phyloP scores from a whole-genome alignment of 1,140 invertebrate genomes.

The Stegodyphus dumicola region DNA sequence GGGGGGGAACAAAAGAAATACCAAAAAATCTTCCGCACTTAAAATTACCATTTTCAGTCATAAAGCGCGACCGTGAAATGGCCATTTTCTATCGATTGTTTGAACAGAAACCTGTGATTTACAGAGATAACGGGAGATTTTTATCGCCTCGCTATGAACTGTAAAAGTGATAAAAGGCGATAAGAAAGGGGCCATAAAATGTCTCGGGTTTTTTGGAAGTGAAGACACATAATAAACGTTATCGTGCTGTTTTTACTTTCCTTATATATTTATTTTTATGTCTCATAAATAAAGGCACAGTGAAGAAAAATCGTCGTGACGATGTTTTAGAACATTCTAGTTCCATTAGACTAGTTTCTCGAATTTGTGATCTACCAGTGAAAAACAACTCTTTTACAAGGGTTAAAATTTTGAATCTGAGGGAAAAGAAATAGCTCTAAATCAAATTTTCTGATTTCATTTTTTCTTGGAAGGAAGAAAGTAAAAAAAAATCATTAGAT shows the following conservation, averaged over 20 bases:
- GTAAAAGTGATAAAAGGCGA: constrained; percentile 59
- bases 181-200: constrained; percentile 49
- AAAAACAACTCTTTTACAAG: background rate
- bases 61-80: constrained; percentile 35
- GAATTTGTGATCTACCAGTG: background rate
- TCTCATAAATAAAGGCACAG: constrained; percentile 38
- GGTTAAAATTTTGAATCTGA: background rate
- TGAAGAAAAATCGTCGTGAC: constrained; percentile 1
- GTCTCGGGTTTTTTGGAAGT: constrained; percentile 38
- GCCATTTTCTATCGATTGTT: constrained; percentile 44
- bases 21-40: constrained; percentile 21
- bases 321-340: background rate
- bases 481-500: too few relatives aligned
- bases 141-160: constrained; percentile 51
- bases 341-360: background rate
- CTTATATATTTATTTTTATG: constrained; percentile 34
- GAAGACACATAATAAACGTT: constrained; percentile 52
- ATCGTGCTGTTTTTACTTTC: constrained; percentile 28
- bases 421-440: too few relatives aligned
- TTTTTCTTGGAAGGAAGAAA: too few relatives aligned
- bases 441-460: too few relatives aligned
- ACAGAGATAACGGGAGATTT: constrained; percentile 56
- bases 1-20: background rate
- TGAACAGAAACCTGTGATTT: constrained; percentile 56
- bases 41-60: constrained; percentile 52